Conservation (phyloP, 2,888 invertebrate genomes). For the Pelosia muscerda region DNA sequence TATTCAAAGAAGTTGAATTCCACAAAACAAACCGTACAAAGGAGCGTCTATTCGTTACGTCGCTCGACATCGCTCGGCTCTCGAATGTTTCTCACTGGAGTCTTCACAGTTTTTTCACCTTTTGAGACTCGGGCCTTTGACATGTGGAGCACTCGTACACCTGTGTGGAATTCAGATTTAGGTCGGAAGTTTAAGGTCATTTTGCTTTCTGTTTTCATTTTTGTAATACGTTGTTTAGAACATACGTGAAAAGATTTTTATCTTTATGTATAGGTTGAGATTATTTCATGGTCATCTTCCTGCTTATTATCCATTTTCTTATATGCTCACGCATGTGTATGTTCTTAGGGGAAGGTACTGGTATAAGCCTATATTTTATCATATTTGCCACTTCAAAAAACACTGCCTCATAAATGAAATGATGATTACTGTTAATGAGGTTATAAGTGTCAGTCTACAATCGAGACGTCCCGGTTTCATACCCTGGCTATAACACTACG, state of each 20-base stretch:
- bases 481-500: no score
- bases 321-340: no score
- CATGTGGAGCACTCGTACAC: slow-evolving; percentile 45
- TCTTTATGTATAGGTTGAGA: no score
- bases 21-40: neutral
- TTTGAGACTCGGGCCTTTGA: slow-evolving; percentile 58
- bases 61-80: slow-evolving; percentile 26
- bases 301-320: no score
- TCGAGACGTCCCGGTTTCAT: no score
- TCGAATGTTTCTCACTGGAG: slow-evolving; percentile 32
- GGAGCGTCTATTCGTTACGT: slow-evolving; percentile 28
- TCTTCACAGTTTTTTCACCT: slow-evolving; percentile 54
- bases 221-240: neutral
- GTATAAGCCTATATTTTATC: no score
- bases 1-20: neutral
- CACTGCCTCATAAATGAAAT: no score
- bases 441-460: no score
- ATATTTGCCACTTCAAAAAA: no score
- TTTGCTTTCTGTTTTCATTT: slow-evolving; percentile 17
- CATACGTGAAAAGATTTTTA: neutral
- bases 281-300: no score
- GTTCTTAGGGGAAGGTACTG: no score
- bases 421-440: no score
- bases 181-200: slow-evolving; percentile 57
- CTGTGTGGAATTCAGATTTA: slow-evolving; percentile 34